Evolutionary conservation across 53 echinoderm and acorn worm genomes (phyloP), one percentile per base, ranked within the genome.

Genomic region (Apostichopus leukothele): DNA sequence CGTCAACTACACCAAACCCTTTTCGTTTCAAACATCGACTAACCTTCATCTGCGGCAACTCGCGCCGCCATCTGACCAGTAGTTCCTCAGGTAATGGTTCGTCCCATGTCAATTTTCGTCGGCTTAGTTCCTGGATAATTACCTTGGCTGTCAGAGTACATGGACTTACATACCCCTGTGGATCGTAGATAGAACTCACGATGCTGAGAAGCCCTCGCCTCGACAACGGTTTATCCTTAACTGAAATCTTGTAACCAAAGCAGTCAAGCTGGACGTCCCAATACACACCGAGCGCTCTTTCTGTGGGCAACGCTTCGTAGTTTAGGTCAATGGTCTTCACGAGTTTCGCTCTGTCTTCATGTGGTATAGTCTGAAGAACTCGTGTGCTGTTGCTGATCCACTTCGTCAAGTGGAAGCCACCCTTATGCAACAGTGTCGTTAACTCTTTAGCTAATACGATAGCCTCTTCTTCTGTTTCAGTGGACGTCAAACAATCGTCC

Each of bases 151-250:
- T 60, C 13, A 92, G 74, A 9, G 88, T 80, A 60, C 23, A 90
- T 19, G 87, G 92, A 21, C 78, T 73, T 6, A 87, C 80, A 59
- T 86, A 81, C 1, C 92, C 92, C 6, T 90, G 78, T 23, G 92
- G 92, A 53, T 92, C 86, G 51, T 92, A 92, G 14, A 92, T 79
- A 19, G 90, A 90, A 21, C 90, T 90, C 18, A 88, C 78, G 18
- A 73, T 90, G 13, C 87, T 87, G 74, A 92, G 59, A 8, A 92
- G 73, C 4, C 87, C 92, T 87, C 92, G 75, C 75, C 78, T 90
- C 5, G 92, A 90, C n/a, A 83, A 8, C n/a, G 83, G 14, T 67
- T 67, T 67, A 13, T 67, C 57, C 78, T 87, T 90, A 5, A 23
- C 39, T 27, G 86, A 91, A 14, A 84, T 22, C 60, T 74, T 54